A percentile compares a stretch with the other conserved stretches of the same genome.
phyloP scores from a whole-genome alignment of 2,888 invertebrate genomes.

The Pseudococcus viburni region DNA sequence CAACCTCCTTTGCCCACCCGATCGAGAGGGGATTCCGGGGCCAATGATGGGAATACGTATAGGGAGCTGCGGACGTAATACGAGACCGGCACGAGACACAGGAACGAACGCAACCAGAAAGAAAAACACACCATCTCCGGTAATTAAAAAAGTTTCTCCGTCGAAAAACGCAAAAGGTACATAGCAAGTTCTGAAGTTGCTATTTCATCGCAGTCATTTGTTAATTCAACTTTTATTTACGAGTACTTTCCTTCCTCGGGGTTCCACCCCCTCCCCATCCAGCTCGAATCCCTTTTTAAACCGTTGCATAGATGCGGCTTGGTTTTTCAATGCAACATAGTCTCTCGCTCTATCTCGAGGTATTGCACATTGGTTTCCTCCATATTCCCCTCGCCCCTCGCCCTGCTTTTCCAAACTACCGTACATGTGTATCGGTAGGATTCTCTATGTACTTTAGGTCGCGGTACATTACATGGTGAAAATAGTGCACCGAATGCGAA shows the following conservation, averaged over 20 bases:
- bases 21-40: too few species aligned
- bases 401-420: neutral
- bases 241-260: neutral
- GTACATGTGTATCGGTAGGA: too few species aligned
- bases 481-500: neutral
- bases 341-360: neutral
- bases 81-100: constrained; percentile 4
- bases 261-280: neutral
- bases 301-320: neutral
- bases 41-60: too few species aligned
- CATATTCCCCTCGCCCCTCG: neutral
- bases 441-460: neutral
- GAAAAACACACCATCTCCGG: constrained; percentile 50
- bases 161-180: constrained; percentile 54
- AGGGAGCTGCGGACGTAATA: too few species aligned
- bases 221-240: constrained; percentile 57
- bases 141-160: constrained; percentile 53
- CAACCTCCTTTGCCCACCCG: neutral
- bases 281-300: neutral
- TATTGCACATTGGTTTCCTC: neutral
- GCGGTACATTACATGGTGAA: neutral
- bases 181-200: constrained; percentile 48
- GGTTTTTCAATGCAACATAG: constrained; percentile 10
- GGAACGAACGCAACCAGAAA: constrained; percentile 7
- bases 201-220: constrained; percentile 55